Evolutionary conservation across 2,113 vertebrate genomes (phyloP), one percentile per base, ranked within the genome.

Genomic region (Tetraodon nigroviridis): DNA sequence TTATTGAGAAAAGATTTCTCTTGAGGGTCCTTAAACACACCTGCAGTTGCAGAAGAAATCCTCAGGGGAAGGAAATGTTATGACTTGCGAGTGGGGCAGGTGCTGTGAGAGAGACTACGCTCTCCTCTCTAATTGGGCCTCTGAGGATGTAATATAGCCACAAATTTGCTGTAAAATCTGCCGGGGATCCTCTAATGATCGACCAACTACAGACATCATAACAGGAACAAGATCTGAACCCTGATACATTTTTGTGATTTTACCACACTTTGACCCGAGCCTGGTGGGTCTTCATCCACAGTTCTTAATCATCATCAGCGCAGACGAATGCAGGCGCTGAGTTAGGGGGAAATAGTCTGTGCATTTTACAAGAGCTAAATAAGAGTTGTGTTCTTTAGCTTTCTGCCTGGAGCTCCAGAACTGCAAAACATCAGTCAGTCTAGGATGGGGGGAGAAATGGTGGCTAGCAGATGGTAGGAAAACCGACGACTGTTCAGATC

Each of bases 41-140:
- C 51, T 51, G 44, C 11, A 32, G 51, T 49, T 51, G 10, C 41
- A 41, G 32, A 61, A 24, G 24, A 44, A 58, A 53, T 46, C 7
- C 45, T 50, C 48, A 37, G 37, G 55, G 29, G 51, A 71, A 41
- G 61, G 45, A 37, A 8, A 12, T 55, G 40, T 55, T 32, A 40
- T 12, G 20, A 18, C 51, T 73, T 51, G 55, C 51, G 44, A 73
- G 15, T 8, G 2, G 44, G 32, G 22, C 41, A 64, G 45, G 49
- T 51, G 47, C 50, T 53, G n/a, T 46, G 24, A 55, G 24, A 48
- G 17, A 61, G 27, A 58, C 42, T 42, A 61, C 64, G 19, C 29
- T 60, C 58, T 64, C 48, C 19, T 3, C 59, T 73, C 45, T 78
- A 81, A 84, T 75, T 80, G 63, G 79, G 51, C 71, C 60, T 60